Conservation (phyloP, 2,113 vertebrate species). For the Hippocampus barbouri region DNA sequence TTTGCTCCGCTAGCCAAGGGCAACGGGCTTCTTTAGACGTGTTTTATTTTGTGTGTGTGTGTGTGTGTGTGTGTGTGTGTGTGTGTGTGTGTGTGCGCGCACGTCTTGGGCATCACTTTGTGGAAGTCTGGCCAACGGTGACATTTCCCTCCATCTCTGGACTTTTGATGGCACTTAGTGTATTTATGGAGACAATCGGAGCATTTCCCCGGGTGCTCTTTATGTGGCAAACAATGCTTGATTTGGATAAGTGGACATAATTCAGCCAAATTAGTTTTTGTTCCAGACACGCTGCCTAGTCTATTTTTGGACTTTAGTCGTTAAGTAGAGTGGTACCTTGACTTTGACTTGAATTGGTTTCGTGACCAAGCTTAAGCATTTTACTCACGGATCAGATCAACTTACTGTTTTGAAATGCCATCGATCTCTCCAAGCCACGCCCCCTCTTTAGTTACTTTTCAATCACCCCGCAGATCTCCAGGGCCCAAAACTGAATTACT, state of each 20-base stretch:
- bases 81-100: conserved; percentile 3
- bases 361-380: background rate
- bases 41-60: conserved; percentile 37
- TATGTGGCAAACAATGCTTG: background rate
- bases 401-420: too few relatives aligned
- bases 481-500: too few relatives aligned
- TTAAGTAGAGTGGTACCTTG: background rate
- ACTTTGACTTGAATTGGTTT: background rate
- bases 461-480: too few relatives aligned
- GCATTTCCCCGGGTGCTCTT: background rate
- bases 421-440: too few relatives aligned
- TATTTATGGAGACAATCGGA: conserved; percentile 3
- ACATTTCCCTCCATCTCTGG: background rate
- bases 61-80: conserved; percentile 11
- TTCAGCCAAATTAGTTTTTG: background rate
- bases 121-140: background rate
- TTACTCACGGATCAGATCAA: background rate
- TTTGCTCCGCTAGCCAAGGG: conserved; percentile 27
- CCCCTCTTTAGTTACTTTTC: too few relatives aligned
- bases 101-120: background rate
- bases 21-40: conserved; percentile 15
- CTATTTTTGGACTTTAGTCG: background rate
- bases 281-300: background rate
- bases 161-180: background rate
- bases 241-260: conserved; percentile 1